These are phyloP conservation scores for Gambusia holbrooki DNA, from an alignment of 2,113 vertebrate species.

Conservation along the genomic window DNA sequence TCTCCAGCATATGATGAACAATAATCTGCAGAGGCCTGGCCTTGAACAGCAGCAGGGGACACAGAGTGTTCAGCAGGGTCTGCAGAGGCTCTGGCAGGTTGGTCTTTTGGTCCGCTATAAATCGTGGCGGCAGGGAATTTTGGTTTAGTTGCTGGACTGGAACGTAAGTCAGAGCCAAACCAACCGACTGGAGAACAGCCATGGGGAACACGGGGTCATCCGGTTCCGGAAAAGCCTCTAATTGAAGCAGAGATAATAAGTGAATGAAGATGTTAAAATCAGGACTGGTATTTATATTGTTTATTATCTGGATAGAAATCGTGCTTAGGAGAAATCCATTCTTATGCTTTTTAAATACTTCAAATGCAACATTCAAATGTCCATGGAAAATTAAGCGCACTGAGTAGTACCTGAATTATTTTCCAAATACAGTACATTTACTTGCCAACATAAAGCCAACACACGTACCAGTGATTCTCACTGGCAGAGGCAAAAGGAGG, in stretches of 20 bases:
- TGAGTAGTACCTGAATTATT: too few relatives aligned
- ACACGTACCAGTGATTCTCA: slow-evolving; percentile 85
- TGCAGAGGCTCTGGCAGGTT: slow-evolving; percentile 89
- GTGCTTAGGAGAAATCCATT: too few relatives aligned
- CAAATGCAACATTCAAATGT: too few relatives aligned
- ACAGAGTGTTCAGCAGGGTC: slow-evolving; percentile 89
- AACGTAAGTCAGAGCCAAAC: slow-evolving; percentile 85
- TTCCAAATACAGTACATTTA: not conserved
- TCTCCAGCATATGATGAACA: slow-evolving; percentile 88
- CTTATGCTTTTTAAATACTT: too few relatives aligned
- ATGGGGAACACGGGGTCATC: slow-evolving; percentile 78
- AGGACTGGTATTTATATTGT: too few relatives aligned
- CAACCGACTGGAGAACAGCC: slow-evolving; percentile 85
- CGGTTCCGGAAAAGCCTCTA: slow-evolving; percentile 79
- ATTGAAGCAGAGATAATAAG: slow-evolving; percentile 6
- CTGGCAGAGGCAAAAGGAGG: slow-evolving; percentile 88
- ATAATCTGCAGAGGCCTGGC: slow-evolving; percentile 90
- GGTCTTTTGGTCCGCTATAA: slow-evolving; percentile 88
- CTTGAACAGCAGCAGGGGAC: slow-evolving; percentile 88
- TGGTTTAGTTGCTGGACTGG: slow-evolving; percentile 87
- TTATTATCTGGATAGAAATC: too few relatives aligned
- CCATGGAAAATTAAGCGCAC: too few relatives aligned
- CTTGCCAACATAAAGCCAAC: not conserved
- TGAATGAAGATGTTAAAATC: not conserved
- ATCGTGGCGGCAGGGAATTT: slow-evolving; percentile 86